These are phyloP conservation scores for Ectemnius cavifrons DNA, from an alignment of 2,888 invertebrate genomes.

Conservation along the genomic window DNA sequence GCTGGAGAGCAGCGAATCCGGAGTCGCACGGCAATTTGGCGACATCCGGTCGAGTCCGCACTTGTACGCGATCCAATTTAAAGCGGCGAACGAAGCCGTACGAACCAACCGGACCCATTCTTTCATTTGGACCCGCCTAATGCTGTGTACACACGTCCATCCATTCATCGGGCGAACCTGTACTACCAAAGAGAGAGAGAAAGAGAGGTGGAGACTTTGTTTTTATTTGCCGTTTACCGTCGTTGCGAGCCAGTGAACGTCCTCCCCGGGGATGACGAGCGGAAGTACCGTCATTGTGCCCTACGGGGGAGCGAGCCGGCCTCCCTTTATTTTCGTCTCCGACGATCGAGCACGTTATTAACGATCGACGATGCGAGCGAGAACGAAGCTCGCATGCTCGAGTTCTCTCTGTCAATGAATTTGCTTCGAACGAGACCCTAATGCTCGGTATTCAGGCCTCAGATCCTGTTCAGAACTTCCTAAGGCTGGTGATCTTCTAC, in stretches of 20 bases:
- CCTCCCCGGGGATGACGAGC: slow-evolving; percentile 60
- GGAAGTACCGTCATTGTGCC: slow-evolving; percentile 72
- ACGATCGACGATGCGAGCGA: slow-evolving; percentile 40
- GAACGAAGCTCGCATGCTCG: not conserved
- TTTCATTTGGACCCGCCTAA: slow-evolving; percentile 64
- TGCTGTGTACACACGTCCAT: slow-evolving; percentile 50
- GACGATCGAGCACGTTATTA: slow-evolving; percentile 53
- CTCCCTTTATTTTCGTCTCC: slow-evolving; percentile 67
- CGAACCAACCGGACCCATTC: slow-evolving; percentile 58
- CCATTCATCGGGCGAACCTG: slow-evolving; percentile 62
- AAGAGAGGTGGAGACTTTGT: slow-evolving; percentile 54
- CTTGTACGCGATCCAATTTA: slow-evolving; percentile 77
- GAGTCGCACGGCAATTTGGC: slow-evolving; percentile 77
- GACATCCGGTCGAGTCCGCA: slow-evolving; percentile 75
- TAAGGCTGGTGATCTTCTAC: not conserved
- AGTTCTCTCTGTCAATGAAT: slow-evolving; percentile 16
- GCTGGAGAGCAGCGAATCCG: slow-evolving; percentile 59
- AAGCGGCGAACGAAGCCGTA: slow-evolving; percentile 73
- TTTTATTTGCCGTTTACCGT: slow-evolving; percentile 70
- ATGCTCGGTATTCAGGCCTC: not conserved
- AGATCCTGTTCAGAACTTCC: not conserved
- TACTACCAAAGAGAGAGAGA: slow-evolving; percentile 15
- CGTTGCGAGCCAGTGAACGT: slow-evolving; percentile 55
- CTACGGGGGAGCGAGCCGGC: slow-evolving; percentile 57
- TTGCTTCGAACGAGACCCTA: slow-evolving; percentile 31